Evolutionary conservation across 2,888 invertebrate species (phyloP).

Genomic region (Drosophila gaucha): DNA sequence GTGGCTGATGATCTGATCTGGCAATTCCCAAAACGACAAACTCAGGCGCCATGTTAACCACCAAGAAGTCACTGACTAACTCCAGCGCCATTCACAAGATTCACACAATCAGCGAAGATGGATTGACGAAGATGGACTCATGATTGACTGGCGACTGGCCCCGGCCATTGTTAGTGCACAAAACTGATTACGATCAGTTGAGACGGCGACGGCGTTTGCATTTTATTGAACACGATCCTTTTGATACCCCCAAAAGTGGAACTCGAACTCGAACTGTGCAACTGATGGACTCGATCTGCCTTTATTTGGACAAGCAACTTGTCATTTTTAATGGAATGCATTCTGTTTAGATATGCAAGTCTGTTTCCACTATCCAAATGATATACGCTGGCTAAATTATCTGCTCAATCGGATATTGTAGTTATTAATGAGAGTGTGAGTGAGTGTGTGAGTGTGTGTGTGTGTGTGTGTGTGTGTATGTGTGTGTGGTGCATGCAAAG

Average conservation of each 20-base stretch:
- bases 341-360: conserved; percentile 33
- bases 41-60: conserved; percentile 84
- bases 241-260: conserved; percentile 43
- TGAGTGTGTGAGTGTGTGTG: conserved; percentile 7
- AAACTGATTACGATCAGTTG: conserved; percentile 65
- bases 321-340: conserved; percentile 76
- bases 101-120: conserved; percentile 35
- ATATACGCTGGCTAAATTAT: conserved; percentile 20
- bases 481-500: conserved; percentile 50
- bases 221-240: conserved; percentile 77
- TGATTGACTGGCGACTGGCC: conserved; percentile 52
- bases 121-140: conserved; percentile 79
- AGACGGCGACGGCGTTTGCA: conserved; percentile 61
- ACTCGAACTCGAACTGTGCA: conserved; percentile 19
- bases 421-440: conserved; percentile 41
- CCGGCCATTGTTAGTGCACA: conserved; percentile 69
- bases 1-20: conserved; percentile 71
- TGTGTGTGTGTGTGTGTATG: background rate
- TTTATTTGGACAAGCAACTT: conserved; percentile 79
- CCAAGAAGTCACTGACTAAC: conserved; percentile 66
- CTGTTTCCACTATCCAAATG: conserved; percentile 13
- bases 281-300: conserved; percentile 57
- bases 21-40: conserved; percentile 83
- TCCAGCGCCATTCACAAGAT: conserved; percentile 25
- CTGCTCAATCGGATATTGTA: conserved; percentile 31